phyloP scores from a whole-genome alignment of 2,888 invertebrate species.

The Leistus spinibarbis region DNA sequence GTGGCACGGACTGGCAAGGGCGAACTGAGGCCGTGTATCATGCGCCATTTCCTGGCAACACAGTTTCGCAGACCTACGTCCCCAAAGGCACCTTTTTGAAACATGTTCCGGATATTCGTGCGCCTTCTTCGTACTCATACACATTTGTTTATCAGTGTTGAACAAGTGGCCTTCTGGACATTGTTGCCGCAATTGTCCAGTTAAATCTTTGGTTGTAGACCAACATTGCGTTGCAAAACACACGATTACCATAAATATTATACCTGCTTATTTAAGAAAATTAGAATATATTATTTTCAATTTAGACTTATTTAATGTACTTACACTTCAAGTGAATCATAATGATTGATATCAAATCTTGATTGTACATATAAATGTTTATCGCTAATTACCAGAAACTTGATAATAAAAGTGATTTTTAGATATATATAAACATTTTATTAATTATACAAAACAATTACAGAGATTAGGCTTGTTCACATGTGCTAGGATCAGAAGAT shows the following conservation, averaged over 20 bases:
- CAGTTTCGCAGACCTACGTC: not conserved
- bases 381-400: not conserved
- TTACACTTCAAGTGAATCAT: not conserved
- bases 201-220: not conserved
- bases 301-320: not conserved
- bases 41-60: not conserved
- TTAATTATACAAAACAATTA: too few species aligned
- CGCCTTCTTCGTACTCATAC: not conserved
- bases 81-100: not conserved
- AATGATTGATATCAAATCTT: not conserved
- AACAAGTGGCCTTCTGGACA: not conserved
- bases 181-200: not conserved
- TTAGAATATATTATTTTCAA: not conserved
- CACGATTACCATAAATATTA: not conserved
- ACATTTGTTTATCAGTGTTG: not conserved
- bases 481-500: not conserved
- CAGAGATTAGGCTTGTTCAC: not conserved
- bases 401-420: not conserved
- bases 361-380: not conserved
- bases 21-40: not conserved
- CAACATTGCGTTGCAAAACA: not conserved
- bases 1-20: not conserved
- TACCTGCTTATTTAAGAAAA: not conserved
- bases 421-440: too few species aligned
- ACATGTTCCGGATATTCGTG: not conserved